Conservation (phyloP, 2,888 invertebrate species). For the Parnassius orleans region DNA sequence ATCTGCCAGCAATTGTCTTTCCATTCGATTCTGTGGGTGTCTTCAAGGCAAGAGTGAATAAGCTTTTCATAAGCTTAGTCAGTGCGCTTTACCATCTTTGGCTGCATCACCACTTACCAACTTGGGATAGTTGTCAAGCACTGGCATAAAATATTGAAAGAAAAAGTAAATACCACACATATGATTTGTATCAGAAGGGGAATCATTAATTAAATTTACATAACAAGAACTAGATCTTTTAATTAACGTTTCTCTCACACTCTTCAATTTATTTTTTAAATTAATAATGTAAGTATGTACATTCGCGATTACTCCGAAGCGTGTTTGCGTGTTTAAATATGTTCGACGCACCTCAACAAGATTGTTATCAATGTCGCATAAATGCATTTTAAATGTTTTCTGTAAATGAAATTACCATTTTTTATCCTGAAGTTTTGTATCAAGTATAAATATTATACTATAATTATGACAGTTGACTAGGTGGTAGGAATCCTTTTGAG, state of each 20-base stretch:
- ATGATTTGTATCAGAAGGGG: conserved; percentile 20
- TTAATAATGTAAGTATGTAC: conserved; percentile 45
- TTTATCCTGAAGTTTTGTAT: neutral
- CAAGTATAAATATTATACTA: neutral
- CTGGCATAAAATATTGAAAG: neutral
- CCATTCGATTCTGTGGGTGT: no score
- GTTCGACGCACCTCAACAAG: conserved; percentile 7
- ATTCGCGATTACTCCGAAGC: conserved; percentile 30
- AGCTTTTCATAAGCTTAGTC: no score
- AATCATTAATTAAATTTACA: conserved; percentile 22
- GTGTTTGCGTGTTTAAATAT: conserved; percentile 41
- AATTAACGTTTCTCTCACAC: conserved; percentile 63
- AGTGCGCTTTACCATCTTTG: no score
- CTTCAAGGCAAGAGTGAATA: no score
- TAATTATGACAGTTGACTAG: no score
- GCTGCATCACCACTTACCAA: no score
- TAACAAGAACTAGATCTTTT: conserved; percentile 39
- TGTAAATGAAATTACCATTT: conserved; percentile 9
- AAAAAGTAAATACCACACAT: conserved; percentile 1
- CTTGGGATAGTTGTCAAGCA: no score
- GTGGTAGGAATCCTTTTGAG: no score
- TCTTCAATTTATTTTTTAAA: conserved; percentile 47
- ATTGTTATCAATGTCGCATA: conserved; percentile 22
- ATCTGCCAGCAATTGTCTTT: no score
- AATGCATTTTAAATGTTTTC: conserved; percentile 4